Evolutionary conservation across 2,113 vertebrate species (phyloP).

Genomic region (Prochilodus magdalenae): DNA sequence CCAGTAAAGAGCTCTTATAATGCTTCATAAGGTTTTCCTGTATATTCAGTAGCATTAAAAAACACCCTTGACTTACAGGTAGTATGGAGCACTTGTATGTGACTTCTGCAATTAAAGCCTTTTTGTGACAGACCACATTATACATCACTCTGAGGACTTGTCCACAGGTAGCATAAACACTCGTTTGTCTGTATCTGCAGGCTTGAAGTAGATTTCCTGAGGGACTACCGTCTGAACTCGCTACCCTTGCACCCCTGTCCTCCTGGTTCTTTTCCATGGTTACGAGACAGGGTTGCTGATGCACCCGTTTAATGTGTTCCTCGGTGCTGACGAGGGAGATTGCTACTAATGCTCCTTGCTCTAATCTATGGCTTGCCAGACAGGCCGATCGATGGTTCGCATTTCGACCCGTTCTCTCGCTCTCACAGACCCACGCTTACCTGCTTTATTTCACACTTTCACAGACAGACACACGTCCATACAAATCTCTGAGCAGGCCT

Average conservation of each 20-base stretch:
- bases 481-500: not conserved
- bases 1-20: too few relatives aligned
- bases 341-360: constrained; percentile 2
- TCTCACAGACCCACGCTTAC: not conserved
- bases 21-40: too few relatives aligned
- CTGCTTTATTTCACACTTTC: not conserved
- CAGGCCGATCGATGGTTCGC: not conserved
- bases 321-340: constrained; percentile 3
- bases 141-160: not conserved
- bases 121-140: too few relatives aligned
- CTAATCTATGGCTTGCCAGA: not conserved
- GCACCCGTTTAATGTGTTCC: not conserved
- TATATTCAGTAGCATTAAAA: too few relatives aligned
- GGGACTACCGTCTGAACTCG: constrained; percentile 10
- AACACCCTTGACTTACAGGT: too few relatives aligned
- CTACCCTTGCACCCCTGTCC: not conserved
- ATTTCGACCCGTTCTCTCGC: not conserved
- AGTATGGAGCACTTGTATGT: too few relatives aligned
- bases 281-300: constrained; percentile 22
- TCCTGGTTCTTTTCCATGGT: constrained; percentile 3
- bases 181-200: not conserved
- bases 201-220: not conserved
- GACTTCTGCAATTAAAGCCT: too few relatives aligned
- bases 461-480: not conserved
- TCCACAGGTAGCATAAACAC: not conserved